A percentile compares a stretch with the other conserved stretches of the same genome.
phyloP scores from a whole-genome alignment of 2,113 vertebrate genomes.

The Poecile atricapillus region DNA sequence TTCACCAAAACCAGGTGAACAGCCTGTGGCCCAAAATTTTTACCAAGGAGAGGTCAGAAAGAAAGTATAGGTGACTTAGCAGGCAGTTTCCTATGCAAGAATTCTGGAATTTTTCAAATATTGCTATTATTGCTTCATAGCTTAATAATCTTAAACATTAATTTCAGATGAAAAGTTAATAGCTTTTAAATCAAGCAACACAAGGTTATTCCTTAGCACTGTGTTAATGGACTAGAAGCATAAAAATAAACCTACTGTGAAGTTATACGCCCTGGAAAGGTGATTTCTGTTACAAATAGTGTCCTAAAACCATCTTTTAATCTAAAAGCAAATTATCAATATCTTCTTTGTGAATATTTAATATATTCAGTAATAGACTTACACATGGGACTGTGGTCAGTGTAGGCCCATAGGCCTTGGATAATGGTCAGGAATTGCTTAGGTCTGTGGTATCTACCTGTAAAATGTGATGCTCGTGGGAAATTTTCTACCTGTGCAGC shows the following conservation, averaged over 20 bases:
- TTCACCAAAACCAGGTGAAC: neutral
- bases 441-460: neutral
- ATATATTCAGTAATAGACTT: neutral
- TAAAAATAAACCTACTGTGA: constrained; percentile 1
- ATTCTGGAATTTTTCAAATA: neutral
- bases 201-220: neutral
- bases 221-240: neutral
- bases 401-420: neutral
- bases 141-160: neutral
- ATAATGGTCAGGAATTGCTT: neutral
- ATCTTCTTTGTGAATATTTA: neutral
- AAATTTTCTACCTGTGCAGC: neutral
- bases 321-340: neutral
- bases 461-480: neutral
- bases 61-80: neutral
- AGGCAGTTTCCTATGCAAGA: neutral
- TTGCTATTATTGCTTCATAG: neutral
- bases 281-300: neutral
- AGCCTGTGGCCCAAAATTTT: neutral
- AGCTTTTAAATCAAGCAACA: neutral
- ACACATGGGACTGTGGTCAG: accelerated
- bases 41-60: neutral
- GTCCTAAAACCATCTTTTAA: neutral
- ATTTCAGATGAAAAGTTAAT: neutral
- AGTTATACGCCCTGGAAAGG: neutral